These are phyloP conservation scores for Netelia fuscicornis DNA, from an alignment of 2,888 invertebrate species.

Conservation along the genomic window DNA sequence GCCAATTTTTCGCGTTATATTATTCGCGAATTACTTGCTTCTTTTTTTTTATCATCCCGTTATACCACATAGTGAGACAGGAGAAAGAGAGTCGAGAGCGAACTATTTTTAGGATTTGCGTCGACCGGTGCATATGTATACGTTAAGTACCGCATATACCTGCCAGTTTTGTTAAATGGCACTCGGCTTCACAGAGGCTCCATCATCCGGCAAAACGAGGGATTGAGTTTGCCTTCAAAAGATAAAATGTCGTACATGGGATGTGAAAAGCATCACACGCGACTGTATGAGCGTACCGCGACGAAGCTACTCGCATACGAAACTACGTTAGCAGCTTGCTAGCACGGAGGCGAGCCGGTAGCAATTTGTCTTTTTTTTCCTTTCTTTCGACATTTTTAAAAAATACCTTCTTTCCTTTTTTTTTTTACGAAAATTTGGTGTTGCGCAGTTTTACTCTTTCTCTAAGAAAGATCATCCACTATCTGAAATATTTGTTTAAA, in stretches of 20 bases:
- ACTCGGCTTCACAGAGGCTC: constrained; percentile 17
- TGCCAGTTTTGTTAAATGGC: constrained; percentile 20
- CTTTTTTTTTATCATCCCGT: neutral
- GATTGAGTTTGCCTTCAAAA: constrained; percentile 30
- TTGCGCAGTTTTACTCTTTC: too few species aligned
- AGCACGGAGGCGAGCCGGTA: too few species aligned
- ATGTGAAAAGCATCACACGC: constrained; percentile 15
- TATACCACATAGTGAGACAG: neutral
- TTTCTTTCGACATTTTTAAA: too few species aligned
- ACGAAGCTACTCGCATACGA: neutral
- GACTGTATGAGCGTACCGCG: neutral
- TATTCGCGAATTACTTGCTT: neutral
- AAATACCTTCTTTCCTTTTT: too few species aligned
- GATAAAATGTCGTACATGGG: constrained; percentile 16
- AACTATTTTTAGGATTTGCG: constrained; percentile 19
- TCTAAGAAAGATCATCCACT: too few species aligned
- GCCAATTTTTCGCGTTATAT: neutral
- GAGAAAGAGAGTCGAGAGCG: constrained; percentile 11
- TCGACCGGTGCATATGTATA: constrained; percentile 6
- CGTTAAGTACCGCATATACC: constrained; percentile 1
- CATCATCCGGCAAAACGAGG: constrained; percentile 11
- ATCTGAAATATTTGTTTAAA: too few species aligned
- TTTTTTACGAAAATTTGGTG: too few species aligned
- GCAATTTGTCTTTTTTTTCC: too few species aligned
- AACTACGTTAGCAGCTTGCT: neutral